Percentiles rank a stretch among this genome's conserved stretches.
Evolutionary conservation across 2,113 vertebrate genomes (phyloP).

Genomic region (Dipodomys spectabilis): DNA sequence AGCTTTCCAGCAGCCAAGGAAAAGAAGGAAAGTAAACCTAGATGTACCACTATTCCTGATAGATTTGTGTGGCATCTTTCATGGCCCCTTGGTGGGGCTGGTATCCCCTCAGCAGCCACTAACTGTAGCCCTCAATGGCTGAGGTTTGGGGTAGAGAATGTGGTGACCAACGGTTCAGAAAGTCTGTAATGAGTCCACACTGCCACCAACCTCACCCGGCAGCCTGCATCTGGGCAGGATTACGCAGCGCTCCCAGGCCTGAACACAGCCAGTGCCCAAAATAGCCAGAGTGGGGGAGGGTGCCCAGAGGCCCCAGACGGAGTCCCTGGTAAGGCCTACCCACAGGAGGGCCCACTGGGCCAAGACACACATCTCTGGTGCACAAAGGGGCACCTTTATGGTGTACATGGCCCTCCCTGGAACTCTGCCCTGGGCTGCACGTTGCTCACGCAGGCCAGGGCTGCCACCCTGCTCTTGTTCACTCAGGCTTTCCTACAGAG

Average conservation of each 20-base stretch:
- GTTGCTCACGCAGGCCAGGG: slow-evolving; percentile 58
- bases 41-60: slow-evolving; percentile 17
- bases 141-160: neutral
- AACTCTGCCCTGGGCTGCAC: neutral
- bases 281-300: slow-evolving; percentile 65
- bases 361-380: neutral
- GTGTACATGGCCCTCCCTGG: slow-evolving; percentile 1
- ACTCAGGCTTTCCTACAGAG: slow-evolving; percentile 43
- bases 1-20: slow-evolving; percentile 12
- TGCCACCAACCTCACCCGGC: neutral
- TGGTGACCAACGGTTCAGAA: neutral
- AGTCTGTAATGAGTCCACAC: neutral
- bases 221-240: slow-evolving; percentile 49
- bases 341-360: neutral
- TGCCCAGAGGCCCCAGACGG: slow-evolving; percentile 63
- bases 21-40: slow-evolving; percentile 48
- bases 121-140: neutral
- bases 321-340: slow-evolving; percentile 15
- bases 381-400: slow-evolving; percentile 28
- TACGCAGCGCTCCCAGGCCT: slow-evolving; percentile 50
- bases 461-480: slow-evolving; percentile 18
- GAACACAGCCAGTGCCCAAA: slow-evolving; percentile 66
- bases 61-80: neutral
- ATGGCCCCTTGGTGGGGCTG: neutral
- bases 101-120: neutral